Base-by-base conservation (phyloP, 2,797 vertebrate genomes). In the Synaphobranchus kaupii region DNA sequence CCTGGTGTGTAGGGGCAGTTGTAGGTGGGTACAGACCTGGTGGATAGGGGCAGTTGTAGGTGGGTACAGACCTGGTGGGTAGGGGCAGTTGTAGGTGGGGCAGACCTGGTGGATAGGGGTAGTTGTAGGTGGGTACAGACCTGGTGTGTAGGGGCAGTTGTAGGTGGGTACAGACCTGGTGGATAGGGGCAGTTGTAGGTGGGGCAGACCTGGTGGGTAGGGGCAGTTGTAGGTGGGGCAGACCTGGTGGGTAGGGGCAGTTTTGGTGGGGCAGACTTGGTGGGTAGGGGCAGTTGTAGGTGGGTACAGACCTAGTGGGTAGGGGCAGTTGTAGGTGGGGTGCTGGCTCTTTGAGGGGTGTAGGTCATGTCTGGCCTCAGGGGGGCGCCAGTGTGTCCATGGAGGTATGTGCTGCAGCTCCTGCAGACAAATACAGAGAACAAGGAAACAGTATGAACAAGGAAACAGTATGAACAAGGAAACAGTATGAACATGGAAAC, bases 361-460 rank as follows among this genome's bases (percentile, higher is more conserved):
- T 97, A 88, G 91, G 98, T 99, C 98, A 99, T 99, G 91, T 98
- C 98, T 96, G 96, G 94, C 94, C 94, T 90, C 90, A 95, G 94
- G 52, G 94, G 85, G 0, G 93, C 92, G 66, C 90, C 94, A 20
- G 95, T 92, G 92, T 94, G 94, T 95, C 98, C 97, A 97, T 98
- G 95, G 3, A 95, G 85, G 31, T 93, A 94, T 56, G 54, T 17
- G 13, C 60, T 95, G 93, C 58, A 94, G 94, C 89, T 98, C 97
- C 92, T 95, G 97, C 86, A 95, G 86, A 10, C 96, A 96, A 96
- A 83, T 73, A 95, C 94, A 84, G 95, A 94, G 47, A 86, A 88
- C 83, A 8, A 20, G 31, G 1, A 56, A 15, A 34, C 7, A 9
- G 50, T 9, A 52, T 12, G 50, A n/a, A n/a, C n/a, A n/a, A n/a